phyloP scores from a whole-genome alignment of 2,888 invertebrate genomes.

The Limnephilus auricula region DNA sequence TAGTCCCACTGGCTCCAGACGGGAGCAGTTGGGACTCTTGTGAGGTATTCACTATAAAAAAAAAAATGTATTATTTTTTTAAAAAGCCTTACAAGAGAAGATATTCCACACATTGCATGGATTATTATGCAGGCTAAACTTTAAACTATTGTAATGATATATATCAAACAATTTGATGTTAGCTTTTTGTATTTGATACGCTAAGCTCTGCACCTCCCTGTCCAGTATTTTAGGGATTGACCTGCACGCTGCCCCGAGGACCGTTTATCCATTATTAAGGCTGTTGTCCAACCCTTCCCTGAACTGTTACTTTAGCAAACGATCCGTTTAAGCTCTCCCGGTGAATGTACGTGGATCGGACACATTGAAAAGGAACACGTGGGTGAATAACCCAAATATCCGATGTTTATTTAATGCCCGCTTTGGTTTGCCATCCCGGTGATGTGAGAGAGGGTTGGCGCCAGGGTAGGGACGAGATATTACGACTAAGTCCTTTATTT shows the following conservation, averaged over 20 bases:
- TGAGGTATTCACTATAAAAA: too few relatives aligned
- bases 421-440: constrained; percentile 58
- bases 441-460: constrained; percentile 45
- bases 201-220: background rate
- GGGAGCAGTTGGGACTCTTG: too few relatives aligned
- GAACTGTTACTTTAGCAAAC: constrained; percentile 8
- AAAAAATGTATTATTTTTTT: too few relatives aligned
- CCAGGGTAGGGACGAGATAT: background rate
- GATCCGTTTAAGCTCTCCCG: constrained; percentile 25
- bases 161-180: background rate
- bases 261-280: constrained; percentile 38
- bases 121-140: background rate
- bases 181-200: background rate
- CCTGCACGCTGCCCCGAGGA: background rate
- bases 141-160: background rate
- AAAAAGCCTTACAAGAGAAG: background rate
- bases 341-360: constrained; percentile 14
- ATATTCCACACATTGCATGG: background rate
- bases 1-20: too few relatives aligned
- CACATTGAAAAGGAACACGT: constrained; percentile 32
- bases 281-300: constrained; percentile 6
- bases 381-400: constrained; percentile 44
- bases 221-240: background rate
- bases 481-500: background rate
- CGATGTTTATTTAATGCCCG: constrained; percentile 63